Percentiles rank a stretch among this genome's conserved stretches.
Conservation (phyloP, 2,888 invertebrate species). For the Nephrotoma flavescens region DNA sequence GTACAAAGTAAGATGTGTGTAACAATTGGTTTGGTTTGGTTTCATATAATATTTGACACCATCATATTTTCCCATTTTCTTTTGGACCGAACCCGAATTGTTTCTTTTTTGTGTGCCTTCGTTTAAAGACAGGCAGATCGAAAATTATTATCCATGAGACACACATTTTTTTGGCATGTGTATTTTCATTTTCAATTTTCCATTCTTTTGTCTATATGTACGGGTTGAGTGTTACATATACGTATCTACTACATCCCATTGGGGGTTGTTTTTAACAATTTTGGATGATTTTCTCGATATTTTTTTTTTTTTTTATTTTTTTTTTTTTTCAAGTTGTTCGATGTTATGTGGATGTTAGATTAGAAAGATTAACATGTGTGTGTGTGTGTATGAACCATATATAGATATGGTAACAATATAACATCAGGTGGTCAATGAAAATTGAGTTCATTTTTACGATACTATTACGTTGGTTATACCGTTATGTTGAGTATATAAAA, state of each 20-base stretch:
- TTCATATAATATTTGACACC: background rate
- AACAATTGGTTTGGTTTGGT: background rate
- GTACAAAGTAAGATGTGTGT: background rate
- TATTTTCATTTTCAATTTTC: background rate
- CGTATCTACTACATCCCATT: background rate
- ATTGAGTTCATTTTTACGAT: background rate
- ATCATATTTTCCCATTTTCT: background rate
- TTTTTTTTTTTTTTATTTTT: background rate
- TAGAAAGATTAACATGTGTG: background rate
- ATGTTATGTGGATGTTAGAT: background rate
- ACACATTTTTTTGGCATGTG: background rate
- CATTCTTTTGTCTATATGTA: background rate
- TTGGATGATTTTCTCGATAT: background rate
- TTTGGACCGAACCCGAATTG: background rate
- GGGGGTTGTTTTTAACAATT: background rate
- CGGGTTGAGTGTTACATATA: background rate
- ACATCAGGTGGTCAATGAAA: background rate
- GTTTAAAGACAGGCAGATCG: background rate
- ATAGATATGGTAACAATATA: background rate
- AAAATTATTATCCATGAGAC: background rate
- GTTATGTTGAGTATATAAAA: background rate
- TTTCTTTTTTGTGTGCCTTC: background rate
- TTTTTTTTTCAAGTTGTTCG: background rate
- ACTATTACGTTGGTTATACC: background rate
- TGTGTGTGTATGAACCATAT: background rate